Evolutionary conservation across 2,797 vertebrate genomes (phyloP), one percentile per base, ranked within the genome.

Genomic region (Toxotes lorentzi): DNA sequence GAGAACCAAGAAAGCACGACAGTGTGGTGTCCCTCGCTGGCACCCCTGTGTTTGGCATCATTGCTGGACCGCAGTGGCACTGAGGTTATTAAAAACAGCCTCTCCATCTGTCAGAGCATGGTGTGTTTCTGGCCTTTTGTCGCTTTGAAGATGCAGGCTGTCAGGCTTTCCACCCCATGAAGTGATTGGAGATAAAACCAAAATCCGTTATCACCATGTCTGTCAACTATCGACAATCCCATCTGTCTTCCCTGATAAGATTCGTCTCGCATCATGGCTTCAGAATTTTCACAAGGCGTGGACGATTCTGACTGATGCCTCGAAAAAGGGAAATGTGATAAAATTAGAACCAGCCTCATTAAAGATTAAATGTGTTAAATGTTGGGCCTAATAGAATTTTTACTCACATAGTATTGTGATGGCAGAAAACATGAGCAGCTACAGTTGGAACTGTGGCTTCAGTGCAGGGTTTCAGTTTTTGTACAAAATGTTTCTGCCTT

Each of bases 181-280:
- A 92, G 89, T 70, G 91, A 94, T 90, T 85, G 85, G 47, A 94
- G 93, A 94, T 94, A 93, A 94, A 92, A 92, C 84, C 82, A 71
- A 95, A 94, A 94, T 92, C 91, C 85, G 85, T 94, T 93, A 95
- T 95, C 92, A 91, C 89, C 89, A 89, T 93, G 93, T 95, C 94
- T 94, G 94, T 94, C 94, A 93, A 90, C 91, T 93, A 95, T 95
- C 93, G 92, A 93, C 93, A 94, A 92, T 92, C 91, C 92, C 95
- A 95, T 95, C 94, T 95, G 94, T 94, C 91, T 93, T 89, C 85
- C 27, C 88, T 69, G 94, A 95, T 95, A 95, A 94, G 92, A 82
- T 85, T 77, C 74, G 79, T 85, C 82, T 89, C 51, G 82, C 81
- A 69, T 90, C 81, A 72, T 38, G 76, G 90, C 70, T 76, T 87